Conservation (phyloP, 1,140 invertebrate species). For the Drosophila rufa region DNA sequence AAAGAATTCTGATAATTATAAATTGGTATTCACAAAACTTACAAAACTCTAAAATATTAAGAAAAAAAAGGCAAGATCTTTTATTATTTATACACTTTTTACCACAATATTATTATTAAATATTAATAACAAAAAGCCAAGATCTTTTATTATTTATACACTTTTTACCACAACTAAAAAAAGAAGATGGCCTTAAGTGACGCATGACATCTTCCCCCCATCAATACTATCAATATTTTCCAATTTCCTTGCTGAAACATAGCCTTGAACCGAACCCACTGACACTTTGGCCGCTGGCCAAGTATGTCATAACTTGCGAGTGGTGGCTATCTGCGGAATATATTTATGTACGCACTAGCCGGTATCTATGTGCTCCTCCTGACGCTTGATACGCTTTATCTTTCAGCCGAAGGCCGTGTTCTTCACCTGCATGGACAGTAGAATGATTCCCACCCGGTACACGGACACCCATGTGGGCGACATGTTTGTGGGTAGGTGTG, state of each 20-base stretch:
- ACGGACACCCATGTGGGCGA: slow-evolving; percentile 98
- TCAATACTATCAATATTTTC: slow-evolving; percentile 6
- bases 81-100: neutral
- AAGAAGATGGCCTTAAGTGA: neutral
- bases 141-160: neutral
- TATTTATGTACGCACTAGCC: slow-evolving; percentile 39
- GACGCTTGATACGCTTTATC: slow-evolving; percentile 54
- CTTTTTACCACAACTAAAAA: neutral
- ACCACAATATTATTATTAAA: too few relatives aligned
- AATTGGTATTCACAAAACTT: neutral
- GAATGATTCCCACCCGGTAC: slow-evolving; percentile 98
- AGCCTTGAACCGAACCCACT: slow-evolving; percentile 52
- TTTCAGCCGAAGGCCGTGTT: slow-evolving; percentile 96
- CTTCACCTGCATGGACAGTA: slow-evolving; percentile 98
- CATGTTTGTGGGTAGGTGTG: slow-evolving; percentile 96
- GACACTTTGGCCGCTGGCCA: slow-evolving; percentile 55
- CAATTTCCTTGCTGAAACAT: slow-evolving; percentile 22
- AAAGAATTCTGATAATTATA: too few relatives aligned
- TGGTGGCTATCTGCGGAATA: slow-evolving; percentile 23
- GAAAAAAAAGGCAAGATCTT: neutral
- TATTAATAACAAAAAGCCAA: neutral
- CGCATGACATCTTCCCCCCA: neutral
- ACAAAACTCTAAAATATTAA: neutral
- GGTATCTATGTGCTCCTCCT: slow-evolving; percentile 35
- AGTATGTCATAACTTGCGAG: slow-evolving; percentile 40